A percentile compares a stretch with the other conserved stretches of the same genome.
phyloP scores from a whole-genome alignment of 2,888 invertebrate species.

The Tenthredo scrophulariae region DNA sequence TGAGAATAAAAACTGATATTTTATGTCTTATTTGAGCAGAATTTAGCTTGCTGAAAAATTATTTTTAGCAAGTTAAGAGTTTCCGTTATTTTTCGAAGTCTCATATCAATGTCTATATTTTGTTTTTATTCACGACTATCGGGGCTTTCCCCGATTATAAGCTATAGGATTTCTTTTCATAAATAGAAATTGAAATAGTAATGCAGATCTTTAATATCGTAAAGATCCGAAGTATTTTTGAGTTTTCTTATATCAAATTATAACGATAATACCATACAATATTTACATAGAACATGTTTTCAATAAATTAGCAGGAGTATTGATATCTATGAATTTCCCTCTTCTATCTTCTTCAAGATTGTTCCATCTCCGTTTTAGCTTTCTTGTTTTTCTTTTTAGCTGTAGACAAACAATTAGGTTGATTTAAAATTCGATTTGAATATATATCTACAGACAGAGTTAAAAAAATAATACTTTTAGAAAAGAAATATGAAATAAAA shows the following conservation, averaged over 20 bases:
- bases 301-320: background rate
- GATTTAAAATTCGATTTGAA: background rate
- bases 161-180: background rate
- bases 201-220: background rate
- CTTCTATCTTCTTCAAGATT: conserved; percentile 8
- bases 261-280: background rate
- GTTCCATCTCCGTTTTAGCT: background rate
- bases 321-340: background rate
- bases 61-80: background rate
- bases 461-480: background rate
- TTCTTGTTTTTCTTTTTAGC: conserved; percentile 10
- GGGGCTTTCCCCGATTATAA: too few species aligned
- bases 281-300: background rate
- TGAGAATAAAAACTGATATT: background rate
- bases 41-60: background rate
- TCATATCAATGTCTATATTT: background rate
- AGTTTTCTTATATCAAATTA: background rate
- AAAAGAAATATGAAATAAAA: background rate
- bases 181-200: background rate
- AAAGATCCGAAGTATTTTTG: background rate
- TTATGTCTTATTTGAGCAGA: background rate
- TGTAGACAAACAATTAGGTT: background rate
- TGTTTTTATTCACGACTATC: background rate
- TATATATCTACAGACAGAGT: background rate
- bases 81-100: background rate